These are phyloP conservation scores for Zelostemma sp. DNA, from an alignment of 1,140 invertebrate genomes.

Conservation along the genomic window DNA sequence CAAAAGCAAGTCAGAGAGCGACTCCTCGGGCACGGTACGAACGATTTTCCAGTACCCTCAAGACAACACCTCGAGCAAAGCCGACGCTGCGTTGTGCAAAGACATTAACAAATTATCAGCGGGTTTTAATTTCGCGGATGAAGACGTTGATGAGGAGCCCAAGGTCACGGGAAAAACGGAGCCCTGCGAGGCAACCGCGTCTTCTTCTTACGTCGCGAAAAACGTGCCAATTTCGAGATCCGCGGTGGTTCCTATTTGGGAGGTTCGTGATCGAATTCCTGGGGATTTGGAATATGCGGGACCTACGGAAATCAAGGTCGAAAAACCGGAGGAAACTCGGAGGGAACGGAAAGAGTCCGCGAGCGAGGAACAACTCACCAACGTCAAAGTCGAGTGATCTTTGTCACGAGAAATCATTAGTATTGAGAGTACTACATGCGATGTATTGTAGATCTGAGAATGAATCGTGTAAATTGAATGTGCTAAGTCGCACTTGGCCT, in stretches of 20 bases:
- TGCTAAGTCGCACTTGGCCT: too few relatives aligned
- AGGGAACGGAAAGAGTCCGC: not conserved
- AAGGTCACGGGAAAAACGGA: not conserved
- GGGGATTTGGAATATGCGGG: not conserved
- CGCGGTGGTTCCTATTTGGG: not conserved
- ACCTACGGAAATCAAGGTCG: not conserved
- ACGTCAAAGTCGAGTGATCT: not conserved
- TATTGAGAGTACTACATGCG: too few relatives aligned
- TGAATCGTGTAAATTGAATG: not conserved
- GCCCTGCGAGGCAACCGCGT: not conserved
- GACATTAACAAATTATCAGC: conserved; percentile 19
- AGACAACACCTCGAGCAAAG: too few relatives aligned
- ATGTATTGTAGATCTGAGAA: conserved; percentile 2
- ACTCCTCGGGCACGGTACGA: conserved; percentile 39
- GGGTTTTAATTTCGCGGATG: conserved; percentile 31
- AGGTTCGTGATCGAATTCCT: not conserved
- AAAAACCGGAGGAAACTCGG: not conserved
- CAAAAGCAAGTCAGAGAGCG: conserved; percentile 42
- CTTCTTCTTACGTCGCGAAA: not conserved
- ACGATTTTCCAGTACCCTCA: conserved; percentile 39
- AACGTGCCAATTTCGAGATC: not conserved
- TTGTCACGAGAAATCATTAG: too few relatives aligned
- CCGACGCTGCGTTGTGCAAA: too few relatives aligned
- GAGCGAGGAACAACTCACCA: not conserved
- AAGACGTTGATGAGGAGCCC: conserved; percentile 3